Base-by-base conservation (phyloP, 2,888 invertebrate species). In the Caradrina kadenii region DNA sequence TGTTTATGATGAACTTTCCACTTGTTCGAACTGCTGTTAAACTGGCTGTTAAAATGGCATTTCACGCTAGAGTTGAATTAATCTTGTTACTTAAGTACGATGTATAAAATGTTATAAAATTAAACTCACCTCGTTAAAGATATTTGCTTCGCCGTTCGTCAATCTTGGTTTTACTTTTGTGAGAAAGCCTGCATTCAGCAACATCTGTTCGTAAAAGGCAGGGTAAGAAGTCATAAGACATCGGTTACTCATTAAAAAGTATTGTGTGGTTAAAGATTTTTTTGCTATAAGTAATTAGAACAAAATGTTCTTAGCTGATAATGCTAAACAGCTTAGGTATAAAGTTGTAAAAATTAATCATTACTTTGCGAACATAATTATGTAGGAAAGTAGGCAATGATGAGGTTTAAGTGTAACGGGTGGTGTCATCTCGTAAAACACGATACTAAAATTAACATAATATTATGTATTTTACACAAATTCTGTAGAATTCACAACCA, bases 1-100 rank as follows among this genome's bases (percentile, higher is more conserved):
- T 79, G 82, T 79, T 78, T 73, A 66, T 35, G 52, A 63, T 67
- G 52, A 60, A 79, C 79, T 79, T 79, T 79, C 82, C 68, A 73
- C 63, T 73, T 42, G 64, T 54, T 26, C 48, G 7, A 64, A 80
- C 31, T 60, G 48, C 19, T 48, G 60, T 22, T 45, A 64, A 53
- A 72, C 22, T 19, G 19, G 22, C 53, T 53, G 35, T 52, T 53
- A 52, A 39, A 19, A 48, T 63, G 45, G n/a, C 17, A 62, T 62
- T 59, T 26, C 49, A 59, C 60, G 64, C 77, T 59, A 65, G 53
- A 52, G 19, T 15, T 48, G 10, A 49, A 65, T 53, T 49, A 53
- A 64, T 60, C 15, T 60, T 52, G 11, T 48, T 17, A 31, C 21
- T 7, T 52, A 26, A 22, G 17, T 15, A 13, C 53, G 2, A 22